Percentiles rank a stretch among this genome's conserved stretches.
Evolutionary conservation across 2,888 invertebrate species (phyloP).

Genomic region (Cyclophora albipunctata): DNA sequence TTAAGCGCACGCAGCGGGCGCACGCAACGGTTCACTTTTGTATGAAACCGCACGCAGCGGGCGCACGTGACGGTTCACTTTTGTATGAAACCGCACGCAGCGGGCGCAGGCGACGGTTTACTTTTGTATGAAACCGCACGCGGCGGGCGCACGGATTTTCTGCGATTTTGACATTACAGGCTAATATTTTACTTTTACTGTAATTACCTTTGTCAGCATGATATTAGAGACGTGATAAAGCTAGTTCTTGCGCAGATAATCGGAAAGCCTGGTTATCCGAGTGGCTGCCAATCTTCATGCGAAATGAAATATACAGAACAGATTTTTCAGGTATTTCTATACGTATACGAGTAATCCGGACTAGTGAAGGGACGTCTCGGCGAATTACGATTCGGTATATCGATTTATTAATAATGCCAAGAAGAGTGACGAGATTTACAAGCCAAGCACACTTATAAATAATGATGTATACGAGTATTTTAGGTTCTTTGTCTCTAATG

Average conservation of each 20-base stretch:
- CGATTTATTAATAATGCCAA: not conserved
- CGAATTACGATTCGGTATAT: not conserved
- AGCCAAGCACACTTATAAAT: not conserved
- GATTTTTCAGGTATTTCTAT: constrained; percentile 10
- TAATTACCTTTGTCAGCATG: no score
- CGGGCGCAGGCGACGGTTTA: no score
- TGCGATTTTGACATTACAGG: no score
- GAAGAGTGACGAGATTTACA: not conserved
- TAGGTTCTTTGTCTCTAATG: not conserved
- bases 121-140: no score
- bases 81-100: no score
- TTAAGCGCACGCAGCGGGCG: no score
- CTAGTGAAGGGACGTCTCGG: constrained; percentile 2
- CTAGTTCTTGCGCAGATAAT: constrained; percentile 4
- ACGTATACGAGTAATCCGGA: constrained; percentile 6
- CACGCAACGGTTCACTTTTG: no score
- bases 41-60: no score
- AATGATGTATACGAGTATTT: not conserved
- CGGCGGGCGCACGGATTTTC: no score
- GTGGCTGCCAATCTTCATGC: constrained; percentile 15
- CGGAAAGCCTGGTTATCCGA: constrained; percentile 9
- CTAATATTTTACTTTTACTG: no score
- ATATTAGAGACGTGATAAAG: no score
- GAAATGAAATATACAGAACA: constrained; percentile 9
- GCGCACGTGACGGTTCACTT: no score